These are phyloP conservation scores for Lampropteryx suffumata DNA, from an alignment of 2,888 invertebrate genomes.

Conservation along the genomic window DNA sequence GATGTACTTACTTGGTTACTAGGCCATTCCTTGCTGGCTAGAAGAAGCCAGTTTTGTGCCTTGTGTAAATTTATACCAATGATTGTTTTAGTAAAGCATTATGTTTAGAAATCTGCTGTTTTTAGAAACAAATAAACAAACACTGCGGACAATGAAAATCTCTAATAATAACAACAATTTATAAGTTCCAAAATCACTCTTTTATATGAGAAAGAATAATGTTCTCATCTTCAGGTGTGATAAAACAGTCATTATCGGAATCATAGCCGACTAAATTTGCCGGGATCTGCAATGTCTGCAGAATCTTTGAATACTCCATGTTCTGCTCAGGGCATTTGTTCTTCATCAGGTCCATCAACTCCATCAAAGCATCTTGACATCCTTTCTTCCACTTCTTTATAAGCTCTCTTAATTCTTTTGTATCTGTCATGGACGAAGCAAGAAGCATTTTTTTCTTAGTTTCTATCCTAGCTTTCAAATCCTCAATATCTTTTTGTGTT, in stretches of 20 bases:
- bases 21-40: too few relatives aligned
- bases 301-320: slow-evolving; percentile 74
- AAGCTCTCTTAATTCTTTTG: slow-evolving; percentile 68
- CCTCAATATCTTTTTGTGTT: slow-evolving; percentile 69
- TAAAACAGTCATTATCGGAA: slow-evolving; percentile 74
- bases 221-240: slow-evolving; percentile 60
- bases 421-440: slow-evolving; percentile 64
- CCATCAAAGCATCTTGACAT: slow-evolving; percentile 77
- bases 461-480: slow-evolving; percentile 65
- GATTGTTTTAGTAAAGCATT: too few relatives aligned
- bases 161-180: slow-evolving; percentile 14
- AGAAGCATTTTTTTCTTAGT: slow-evolving; percentile 66
- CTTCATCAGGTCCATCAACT: slow-evolving; percentile 73
- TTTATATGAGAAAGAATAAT: slow-evolving; percentile 59
- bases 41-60: too few relatives aligned
- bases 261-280: slow-evolving; percentile 73
- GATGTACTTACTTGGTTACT: neutral
- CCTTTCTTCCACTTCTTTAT: slow-evolving; percentile 81
- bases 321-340: slow-evolving; percentile 63
- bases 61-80: too few relatives aligned
- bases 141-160: neutral
- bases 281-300: slow-evolving; percentile 76
- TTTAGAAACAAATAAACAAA: neutral
- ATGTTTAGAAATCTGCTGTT: too few relatives aligned
- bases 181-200: slow-evolving; percentile 29